Percentiles rank a stretch among this genome's conserved stretches.
Evolutionary conservation across 2,797 vertebrate species (phyloP).

Genomic region (Scyliorhinus canicula): DNA sequence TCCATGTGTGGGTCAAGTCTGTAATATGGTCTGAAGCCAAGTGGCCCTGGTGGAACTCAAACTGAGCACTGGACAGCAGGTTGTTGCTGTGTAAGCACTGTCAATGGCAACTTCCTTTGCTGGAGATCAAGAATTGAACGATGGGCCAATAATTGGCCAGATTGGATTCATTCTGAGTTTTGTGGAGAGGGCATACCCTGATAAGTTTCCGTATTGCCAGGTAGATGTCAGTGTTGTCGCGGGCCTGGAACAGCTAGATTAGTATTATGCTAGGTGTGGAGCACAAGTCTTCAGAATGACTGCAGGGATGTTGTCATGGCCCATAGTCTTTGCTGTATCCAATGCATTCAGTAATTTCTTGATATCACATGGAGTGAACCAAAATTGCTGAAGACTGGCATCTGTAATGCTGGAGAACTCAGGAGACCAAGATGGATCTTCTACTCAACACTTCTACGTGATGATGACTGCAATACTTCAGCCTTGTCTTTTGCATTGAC

Average conservation of each 20-base stretch:
- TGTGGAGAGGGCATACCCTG: not conserved
- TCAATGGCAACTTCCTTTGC: not conserved
- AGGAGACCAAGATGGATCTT: not conserved
- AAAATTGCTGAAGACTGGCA: not conserved
- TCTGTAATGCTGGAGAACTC: not conserved
- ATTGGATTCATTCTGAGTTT: not conserved
- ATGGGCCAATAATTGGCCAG: not conserved
- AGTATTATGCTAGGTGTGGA: not conserved
- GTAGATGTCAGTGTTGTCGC: not conserved
- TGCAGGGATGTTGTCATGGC: not conserved
- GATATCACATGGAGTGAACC: not conserved
- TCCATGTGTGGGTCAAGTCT: not conserved
- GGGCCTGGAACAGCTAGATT: not conserved
- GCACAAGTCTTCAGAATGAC: not conserved
- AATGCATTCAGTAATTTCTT: not conserved
- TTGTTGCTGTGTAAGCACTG: not conserved
- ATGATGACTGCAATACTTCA: not conserved
- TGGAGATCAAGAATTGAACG: not conserved
- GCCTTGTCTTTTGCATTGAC: not conserved
- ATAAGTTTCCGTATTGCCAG: not conserved
- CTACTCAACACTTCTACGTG: not conserved
- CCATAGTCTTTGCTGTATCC: not conserved
- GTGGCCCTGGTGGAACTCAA: not conserved
- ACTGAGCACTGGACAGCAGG: not conserved
- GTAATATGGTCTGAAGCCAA: not conserved